Conservation (phyloP, 1,140 invertebrate species). For the Cydia fagiglandana region DNA sequence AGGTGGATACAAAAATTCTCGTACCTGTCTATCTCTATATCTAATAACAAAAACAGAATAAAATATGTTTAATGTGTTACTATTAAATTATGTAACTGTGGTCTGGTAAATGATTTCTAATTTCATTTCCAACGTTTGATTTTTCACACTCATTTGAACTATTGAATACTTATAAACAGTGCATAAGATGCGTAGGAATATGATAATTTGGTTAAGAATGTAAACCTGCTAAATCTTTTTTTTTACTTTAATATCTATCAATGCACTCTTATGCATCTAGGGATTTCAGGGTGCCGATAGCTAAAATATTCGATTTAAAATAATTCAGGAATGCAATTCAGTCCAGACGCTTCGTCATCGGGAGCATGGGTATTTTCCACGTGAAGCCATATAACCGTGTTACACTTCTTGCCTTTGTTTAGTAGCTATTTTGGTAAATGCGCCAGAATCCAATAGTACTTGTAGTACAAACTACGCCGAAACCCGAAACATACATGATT, state of each 20-base stretch:
- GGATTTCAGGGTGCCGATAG: neutral
- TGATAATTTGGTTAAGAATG: too few relatives aligned
- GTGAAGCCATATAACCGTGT: slow-evolving; percentile 37
- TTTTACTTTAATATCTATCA: neutral
- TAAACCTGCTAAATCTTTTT: too few relatives aligned
- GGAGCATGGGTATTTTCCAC: slow-evolving; percentile 49
- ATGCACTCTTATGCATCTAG: neutral
- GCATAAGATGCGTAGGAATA: too few relatives aligned
- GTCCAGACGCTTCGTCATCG: slow-evolving; percentile 48
- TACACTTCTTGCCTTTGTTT: slow-evolving; percentile 27
- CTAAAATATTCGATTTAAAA: neutral
- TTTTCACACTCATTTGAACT: too few relatives aligned
- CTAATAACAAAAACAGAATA: too few relatives aligned
- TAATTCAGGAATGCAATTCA: slow-evolving; percentile 9
- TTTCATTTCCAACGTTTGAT: too few relatives aligned
- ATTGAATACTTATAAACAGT: too few relatives aligned
- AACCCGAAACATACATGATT: neutral
- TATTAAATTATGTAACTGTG: too few relatives aligned
- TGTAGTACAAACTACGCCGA: neutral
- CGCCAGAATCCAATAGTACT: slow-evolving; percentile 13
- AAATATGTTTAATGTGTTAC: too few relatives aligned
- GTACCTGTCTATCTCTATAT: too few relatives aligned
- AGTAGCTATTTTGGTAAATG: slow-evolving; percentile 19
- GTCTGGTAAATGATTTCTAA: too few relatives aligned
- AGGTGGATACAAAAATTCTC: too few relatives aligned